phyloP scores from a whole-genome alignment of 35 echinoderm and acorn worm genomes.

The Patiria miniata region DNA sequence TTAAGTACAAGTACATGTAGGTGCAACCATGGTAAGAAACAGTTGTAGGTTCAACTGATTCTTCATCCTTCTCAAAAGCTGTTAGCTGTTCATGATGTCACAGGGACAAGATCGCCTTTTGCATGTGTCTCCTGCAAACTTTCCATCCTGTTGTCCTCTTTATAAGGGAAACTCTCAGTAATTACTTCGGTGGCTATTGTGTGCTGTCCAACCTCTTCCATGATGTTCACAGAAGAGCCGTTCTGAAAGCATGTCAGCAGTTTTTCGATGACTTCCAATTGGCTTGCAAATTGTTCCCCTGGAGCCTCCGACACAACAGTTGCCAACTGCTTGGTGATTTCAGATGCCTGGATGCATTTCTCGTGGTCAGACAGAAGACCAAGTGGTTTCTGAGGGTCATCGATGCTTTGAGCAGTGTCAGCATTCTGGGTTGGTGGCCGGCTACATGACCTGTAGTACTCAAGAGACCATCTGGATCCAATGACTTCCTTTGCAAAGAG shows the following conservation, averaged over 20 bases:
- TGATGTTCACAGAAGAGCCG: neutral
- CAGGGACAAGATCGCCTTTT: no score
- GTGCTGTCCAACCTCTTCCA: no score
- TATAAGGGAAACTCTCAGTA: no score
- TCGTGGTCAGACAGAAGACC: neutral
- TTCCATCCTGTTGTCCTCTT: no score
- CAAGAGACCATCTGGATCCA: slow-evolving; percentile 1
- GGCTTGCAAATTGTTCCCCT: neutral
- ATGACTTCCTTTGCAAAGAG: neutral
- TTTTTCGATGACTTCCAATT: neutral
- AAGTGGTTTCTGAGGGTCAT: neutral
- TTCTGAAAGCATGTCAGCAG: neutral
- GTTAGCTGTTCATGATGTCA: no score
- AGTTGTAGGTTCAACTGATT: no score
- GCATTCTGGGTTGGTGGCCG: neutral
- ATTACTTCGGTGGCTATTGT: no score
- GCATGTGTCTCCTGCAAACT: no score
- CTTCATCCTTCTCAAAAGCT: no score
- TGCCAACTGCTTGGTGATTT: slow-evolving; percentile 4
- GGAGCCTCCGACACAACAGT: neutral
- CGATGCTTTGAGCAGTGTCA: neutral
- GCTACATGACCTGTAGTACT: neutral
- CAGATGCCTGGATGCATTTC: neutral
- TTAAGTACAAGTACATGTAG: no score
- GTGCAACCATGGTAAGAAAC: no score